Conservation (phyloP, 2,888 invertebrate genomes). For the Crepidodera aurea region DNA sequence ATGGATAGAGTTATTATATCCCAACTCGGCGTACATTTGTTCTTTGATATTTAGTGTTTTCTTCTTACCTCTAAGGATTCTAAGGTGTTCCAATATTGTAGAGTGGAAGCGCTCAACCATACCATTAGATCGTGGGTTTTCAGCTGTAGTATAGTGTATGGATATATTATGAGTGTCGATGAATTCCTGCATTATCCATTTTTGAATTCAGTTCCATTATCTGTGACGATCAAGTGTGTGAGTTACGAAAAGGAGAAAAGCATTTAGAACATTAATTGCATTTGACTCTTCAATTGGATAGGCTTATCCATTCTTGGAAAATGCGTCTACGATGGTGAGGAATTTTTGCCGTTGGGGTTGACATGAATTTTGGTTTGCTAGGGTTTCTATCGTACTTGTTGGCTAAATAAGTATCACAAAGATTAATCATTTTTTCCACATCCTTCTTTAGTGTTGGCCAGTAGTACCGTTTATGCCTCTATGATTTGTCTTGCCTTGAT, state of each 20-base stretch:
- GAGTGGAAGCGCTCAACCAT: background rate
- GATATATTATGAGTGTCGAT: background rate
- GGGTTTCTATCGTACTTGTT: slow-evolving; percentile 23
- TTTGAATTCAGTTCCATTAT: background rate
- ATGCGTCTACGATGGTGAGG: background rate
- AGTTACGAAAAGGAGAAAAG: background rate
- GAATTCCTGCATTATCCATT: background rate
- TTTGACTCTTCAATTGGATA: slow-evolving; percentile 7
- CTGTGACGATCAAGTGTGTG: background rate
- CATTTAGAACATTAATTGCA: slow-evolving; percentile 1
- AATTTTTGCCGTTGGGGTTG: slow-evolving; percentile 23
- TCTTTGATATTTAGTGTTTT: background rate
- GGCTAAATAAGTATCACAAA: background rate
- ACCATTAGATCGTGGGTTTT: slow-evolving; percentile 2
- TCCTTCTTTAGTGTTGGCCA: background rate
- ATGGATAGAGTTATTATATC: background rate
- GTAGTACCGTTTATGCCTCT: slow-evolving; percentile 15
- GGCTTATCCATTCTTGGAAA: background rate
- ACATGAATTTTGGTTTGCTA: slow-evolving; percentile 7
- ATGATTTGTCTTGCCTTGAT: slow-evolving; percentile 19
- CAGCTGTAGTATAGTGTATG: background rate
- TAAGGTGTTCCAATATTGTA: background rate
- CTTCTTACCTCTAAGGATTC: background rate
- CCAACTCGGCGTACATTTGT: background rate
- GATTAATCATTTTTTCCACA: background rate